Conservation (phyloP, 2,888 invertebrate genomes). For the Pyralis farinalis region DNA sequence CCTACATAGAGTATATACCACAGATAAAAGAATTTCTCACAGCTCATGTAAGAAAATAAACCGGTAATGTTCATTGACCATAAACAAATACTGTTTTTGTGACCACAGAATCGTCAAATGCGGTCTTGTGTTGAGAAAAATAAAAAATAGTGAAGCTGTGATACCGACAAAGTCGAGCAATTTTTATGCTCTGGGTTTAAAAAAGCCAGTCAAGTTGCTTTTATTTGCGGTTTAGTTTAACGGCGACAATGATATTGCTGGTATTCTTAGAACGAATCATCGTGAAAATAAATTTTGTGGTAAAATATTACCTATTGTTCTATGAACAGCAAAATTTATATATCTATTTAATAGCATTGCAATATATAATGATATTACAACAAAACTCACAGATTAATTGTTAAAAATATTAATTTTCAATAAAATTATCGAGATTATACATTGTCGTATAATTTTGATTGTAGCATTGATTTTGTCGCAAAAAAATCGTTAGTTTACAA, state of each 20-base stretch:
- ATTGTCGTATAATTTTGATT: too few species aligned
- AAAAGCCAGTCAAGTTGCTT: slow-evolving; percentile 1
- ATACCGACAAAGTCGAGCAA: slow-evolving; percentile 12
- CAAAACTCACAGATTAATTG: too few species aligned
- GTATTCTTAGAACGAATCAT: neutral
- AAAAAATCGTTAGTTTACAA: too few species aligned
- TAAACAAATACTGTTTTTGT: slow-evolving; percentile 21
- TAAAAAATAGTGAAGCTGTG: slow-evolving; percentile 16
- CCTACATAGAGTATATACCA: neutral
- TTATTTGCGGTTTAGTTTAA: slow-evolving; percentile 9
- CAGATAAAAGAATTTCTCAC: neutral
- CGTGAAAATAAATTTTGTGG: slow-evolving; percentile 3
- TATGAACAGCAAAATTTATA: too few species aligned
- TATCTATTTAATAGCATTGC: too few species aligned
- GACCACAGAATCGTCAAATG: slow-evolving; percentile 21
- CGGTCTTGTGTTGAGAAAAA: slow-evolving; percentile 15
- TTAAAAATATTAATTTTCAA: too few species aligned
- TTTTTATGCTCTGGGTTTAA: slow-evolving; percentile 1
- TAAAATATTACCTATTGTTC: neutral
- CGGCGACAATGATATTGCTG: slow-evolving; percentile 2
- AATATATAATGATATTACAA: too few species aligned
- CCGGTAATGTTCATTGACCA: slow-evolving; percentile 11
- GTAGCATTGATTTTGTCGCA: too few species aligned
- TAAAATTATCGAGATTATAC: too few species aligned
- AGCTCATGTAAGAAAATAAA: slow-evolving; percentile 3